These are phyloP conservation scores for Botrylloides violaceus DNA, from an alignment of 23 tunicate species.

Conservation along the genomic window DNA sequence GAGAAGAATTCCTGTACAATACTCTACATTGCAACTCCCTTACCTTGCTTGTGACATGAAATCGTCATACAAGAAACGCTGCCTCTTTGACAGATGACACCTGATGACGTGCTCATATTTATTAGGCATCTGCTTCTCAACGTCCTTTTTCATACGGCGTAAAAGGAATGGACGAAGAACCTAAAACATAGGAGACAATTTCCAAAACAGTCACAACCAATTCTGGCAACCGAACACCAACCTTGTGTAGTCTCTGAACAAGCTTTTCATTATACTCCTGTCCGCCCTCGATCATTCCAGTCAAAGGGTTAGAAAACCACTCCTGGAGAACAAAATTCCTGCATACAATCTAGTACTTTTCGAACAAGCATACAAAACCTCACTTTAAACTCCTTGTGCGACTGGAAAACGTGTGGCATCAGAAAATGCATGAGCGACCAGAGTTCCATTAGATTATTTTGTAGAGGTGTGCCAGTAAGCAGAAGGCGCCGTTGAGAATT, in stretches of 20 bases:
- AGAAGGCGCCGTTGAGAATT: slow-evolving; percentile 88
- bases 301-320: slow-evolving; percentile 93
- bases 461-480: slow-evolving; percentile 97
- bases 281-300: slow-evolving; percentile 91
- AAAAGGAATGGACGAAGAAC: slow-evolving; percentile 89
- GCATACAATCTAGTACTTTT: too few species aligned
- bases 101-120: slow-evolving; percentile 90
- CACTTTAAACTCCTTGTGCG: slow-evolving; percentile 89
- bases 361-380: not conserved
- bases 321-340: slow-evolving; percentile 46
- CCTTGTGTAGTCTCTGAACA: slow-evolving; percentile 84
- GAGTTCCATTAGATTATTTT: slow-evolving; percentile 92
- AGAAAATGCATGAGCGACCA: slow-evolving; percentile 99
- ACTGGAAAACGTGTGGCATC: slow-evolving; percentile 96
- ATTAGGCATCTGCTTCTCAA: slow-evolving; percentile 98
- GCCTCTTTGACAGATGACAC: slow-evolving; percentile 93
- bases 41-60: slow-evolving; percentile 88
- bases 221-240: not conserved
- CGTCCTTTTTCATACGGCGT: slow-evolving; percentile 86
- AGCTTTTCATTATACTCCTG: slow-evolving; percentile 77
- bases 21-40: not conserved
- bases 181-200: slow-evolving; percentile 24
- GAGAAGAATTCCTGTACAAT: too few species aligned
- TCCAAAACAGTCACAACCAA: not conserved
- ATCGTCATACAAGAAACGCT: slow-evolving; percentile 82